phyloP scores from a whole-genome alignment of 2,797 vertebrate species.

The Oreochromis grahami region DNA sequence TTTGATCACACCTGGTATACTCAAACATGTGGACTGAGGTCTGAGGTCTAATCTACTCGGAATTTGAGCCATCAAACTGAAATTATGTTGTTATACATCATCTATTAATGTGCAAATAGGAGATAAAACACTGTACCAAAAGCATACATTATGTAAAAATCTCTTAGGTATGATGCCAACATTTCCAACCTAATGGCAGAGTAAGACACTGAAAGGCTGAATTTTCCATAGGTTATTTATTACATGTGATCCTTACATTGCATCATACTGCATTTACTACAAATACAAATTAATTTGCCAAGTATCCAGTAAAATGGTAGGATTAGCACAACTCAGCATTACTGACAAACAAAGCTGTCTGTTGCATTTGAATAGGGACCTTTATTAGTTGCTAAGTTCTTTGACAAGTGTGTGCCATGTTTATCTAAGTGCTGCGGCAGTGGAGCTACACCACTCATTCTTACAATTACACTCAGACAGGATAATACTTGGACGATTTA shows the following conservation, averaged over 20 bases:
- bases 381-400: background rate
- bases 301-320: background rate
- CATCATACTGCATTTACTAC: background rate
- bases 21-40: background rate
- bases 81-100: background rate
- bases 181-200: background rate
- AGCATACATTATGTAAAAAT: background rate
- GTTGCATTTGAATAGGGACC: background rate
- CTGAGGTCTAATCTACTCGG: background rate
- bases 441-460: background rate
- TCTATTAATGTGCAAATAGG: background rate
- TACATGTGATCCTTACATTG: background rate
- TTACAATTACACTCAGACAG: background rate
- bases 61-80: background rate
- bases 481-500: background rate
- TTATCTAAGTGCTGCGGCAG: background rate
- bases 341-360: background rate
- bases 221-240: background rate
- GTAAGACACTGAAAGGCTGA: background rate
- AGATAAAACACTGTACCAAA: background rate
- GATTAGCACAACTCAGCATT: background rate
- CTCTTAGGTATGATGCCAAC: background rate
- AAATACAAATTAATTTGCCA: background rate
- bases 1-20: background rate
- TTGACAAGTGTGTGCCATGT: background rate